Conservation (phyloP, 2,113 vertebrate species). For the Rhinopithecus roxellana region DNA sequence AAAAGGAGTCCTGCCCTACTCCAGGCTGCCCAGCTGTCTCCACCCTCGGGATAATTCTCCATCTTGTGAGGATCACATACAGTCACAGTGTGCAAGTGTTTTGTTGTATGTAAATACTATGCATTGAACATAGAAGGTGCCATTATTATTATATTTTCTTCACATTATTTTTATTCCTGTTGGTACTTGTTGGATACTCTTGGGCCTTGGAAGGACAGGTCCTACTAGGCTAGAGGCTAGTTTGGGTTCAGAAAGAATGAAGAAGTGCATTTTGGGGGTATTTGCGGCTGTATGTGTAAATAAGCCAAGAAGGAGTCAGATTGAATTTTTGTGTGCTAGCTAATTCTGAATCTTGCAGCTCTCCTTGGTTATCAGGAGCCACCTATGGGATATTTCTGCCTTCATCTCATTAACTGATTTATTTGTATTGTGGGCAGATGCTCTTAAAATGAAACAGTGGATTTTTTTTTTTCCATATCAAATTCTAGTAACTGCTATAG, state of each 20-base stretch:
- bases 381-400: constrained; percentile 41
- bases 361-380: constrained; percentile 54
- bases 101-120: neutral
- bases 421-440: neutral
- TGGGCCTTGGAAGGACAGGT: neutral
- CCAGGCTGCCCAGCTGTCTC: neutral
- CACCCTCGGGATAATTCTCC: neutral
- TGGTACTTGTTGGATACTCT: neutral
- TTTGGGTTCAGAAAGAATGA: neutral
- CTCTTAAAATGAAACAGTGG: neutral
- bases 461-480: neutral
- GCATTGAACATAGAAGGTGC: neutral
- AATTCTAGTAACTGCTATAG: neutral
- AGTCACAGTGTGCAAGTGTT: neutral
- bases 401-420: neutral
- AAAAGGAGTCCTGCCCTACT: neutral
- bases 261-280: constrained; percentile 27
- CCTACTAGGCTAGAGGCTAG: neutral
- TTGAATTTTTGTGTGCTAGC: constrained; percentile 60
- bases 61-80: neutral
- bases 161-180: neutral
- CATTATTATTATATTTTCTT: neutral
- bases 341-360: constrained; percentile 53
- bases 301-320: constrained; percentile 58
- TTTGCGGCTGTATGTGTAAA: constrained; percentile 63